Base-by-base conservation (phyloP, 2,888 invertebrate genomes). In the Epicampocera succincta region DNA sequence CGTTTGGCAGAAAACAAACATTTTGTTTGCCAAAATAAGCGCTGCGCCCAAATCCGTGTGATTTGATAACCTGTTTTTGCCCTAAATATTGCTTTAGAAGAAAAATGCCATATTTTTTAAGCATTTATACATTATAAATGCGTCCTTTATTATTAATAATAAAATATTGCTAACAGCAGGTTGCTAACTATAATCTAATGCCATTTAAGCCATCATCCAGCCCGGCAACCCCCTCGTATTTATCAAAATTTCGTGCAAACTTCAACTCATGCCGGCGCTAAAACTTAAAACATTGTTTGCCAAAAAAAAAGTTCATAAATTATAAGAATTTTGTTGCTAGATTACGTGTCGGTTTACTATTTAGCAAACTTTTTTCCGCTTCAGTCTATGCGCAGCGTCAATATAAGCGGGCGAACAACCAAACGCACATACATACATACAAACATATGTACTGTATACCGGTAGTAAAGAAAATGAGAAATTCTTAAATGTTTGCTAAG, bases 261-360 rank as follows among this genome's bases (percentile, higher is more conserved):
- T 71, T 33, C 33, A 33, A 33, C 33, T 33, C 33, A 33, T 33
- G 33, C 44, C 44, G 44, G 25, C 9, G 46, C 29, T 11, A 9
- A 29, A 33, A 56, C 25, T 15, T 15, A 46, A 65, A 76, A 78
- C 65, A 56, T 66, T 66, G 58, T 77, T 56, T 46, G 73, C 15
- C 40, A 48, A 66, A 29, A 40, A 50, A 65, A 72, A 72, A 78
- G 52, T 72, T 78, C 71, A 78, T 78, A 78, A 78, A 78, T 78
- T 78, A 78, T 78, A 60, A 66, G 65, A 72, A 71, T 65, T 72
- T 78, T 78, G 78, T 78, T 72, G 78, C 78, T 78, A 60, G 78
- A 78, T 78, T 78, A 78, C 78, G 78, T 78, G 72, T 71, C 65
- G 66, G 52, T 66, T 66, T 66, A 54, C 44, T 46, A 61, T 54